These are phyloP conservation scores for Etheostoma cragini DNA, from an alignment of 2,113 vertebrate genomes.

Conservation along the genomic window DNA sequence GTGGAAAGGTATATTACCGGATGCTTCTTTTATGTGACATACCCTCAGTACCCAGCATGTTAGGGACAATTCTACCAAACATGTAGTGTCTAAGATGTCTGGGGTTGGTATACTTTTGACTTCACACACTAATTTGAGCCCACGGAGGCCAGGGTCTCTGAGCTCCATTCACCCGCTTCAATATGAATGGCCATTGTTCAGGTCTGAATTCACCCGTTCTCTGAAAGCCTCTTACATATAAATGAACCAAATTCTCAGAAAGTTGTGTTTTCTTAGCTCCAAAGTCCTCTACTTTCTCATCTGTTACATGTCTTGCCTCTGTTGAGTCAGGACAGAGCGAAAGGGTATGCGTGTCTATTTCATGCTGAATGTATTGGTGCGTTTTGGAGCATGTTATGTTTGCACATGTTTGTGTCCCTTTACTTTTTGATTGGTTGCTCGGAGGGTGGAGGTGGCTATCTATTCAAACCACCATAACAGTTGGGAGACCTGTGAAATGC, in stretches of 20 bases:
- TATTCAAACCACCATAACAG: slow-evolving; percentile 39
- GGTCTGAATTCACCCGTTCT: slow-evolving; percentile 65
- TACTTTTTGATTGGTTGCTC: slow-evolving; percentile 37
- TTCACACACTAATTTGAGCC: slow-evolving; percentile 55
- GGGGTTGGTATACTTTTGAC: slow-evolving; percentile 59
- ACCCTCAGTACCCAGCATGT: neutral
- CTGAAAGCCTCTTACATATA: slow-evolving; percentile 70
- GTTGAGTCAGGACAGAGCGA: neutral
- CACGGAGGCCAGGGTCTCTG: slow-evolving; percentile 49
- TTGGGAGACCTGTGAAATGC: slow-evolving; percentile 2
- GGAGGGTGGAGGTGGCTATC: slow-evolving; percentile 1
- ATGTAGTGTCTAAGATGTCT: slow-evolving; percentile 9
- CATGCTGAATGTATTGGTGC: neutral
- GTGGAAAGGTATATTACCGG: neutral
- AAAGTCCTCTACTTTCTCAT: slow-evolving; percentile 4
- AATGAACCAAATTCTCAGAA: slow-evolving; percentile 60
- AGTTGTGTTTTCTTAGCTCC: slow-evolving; percentile 25
- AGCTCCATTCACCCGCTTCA: slow-evolving; percentile 71
- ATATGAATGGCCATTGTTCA: slow-evolving; percentile 78
- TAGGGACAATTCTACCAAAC: neutral
- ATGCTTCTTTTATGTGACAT: neutral
- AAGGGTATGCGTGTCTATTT: neutral
- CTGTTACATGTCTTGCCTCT: slow-evolving; percentile 1
- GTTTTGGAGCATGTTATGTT: slow-evolving; percentile 14
- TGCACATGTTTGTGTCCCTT: slow-evolving; percentile 12